Base-by-base conservation (phyloP, 2,888 invertebrate species). In the Bellardia bayeri region DNA sequence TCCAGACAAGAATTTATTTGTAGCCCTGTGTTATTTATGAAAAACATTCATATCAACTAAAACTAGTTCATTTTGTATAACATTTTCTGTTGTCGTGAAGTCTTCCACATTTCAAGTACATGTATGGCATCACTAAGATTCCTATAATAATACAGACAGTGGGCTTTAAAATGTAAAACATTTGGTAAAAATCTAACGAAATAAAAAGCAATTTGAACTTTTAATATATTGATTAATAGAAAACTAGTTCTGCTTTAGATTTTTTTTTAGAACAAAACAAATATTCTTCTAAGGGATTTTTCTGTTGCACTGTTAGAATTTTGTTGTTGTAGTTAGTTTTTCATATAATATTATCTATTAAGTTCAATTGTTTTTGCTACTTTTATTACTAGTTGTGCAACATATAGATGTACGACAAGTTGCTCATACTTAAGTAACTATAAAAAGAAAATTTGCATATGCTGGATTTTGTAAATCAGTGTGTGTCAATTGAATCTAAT, bases 401-500 rank as follows among this genome's bases (percentile, higher is more conserved):
- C 42, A 45, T 40, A 40, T 23, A 23, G 23, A 23, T 37, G 37
- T 37, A 37, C 68, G 54, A 63, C 61, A 51, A 42, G 61, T 54
- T 82, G 82, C 69, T 30, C 33, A 37, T 76, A 56, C 16, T 56
- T 66, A 23, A 68, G 49, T 13, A 45, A 30, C 8, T 16, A 49
- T 5, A 16, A 71, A 71, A 76, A 63, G 37, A 75, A 64, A 76
- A 85, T 87, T 87, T 82, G 78, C 84, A 87, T 87, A 64, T 63
- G 66, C 78, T 82, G 76, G 61, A 76, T 79, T 84, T 80, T 84
- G 13, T 72, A 79, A 66, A 79, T 80, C 76, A 78, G 54, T 66
- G 64, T 69, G 82, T 87, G 85, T 82, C 88, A 89, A 90, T 89
- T 89, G 89, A 87, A 68, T 80, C 33, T 89, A 89, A 90, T 90